Evolutionary conservation across 1,140 invertebrate genomes (phyloP), one percentile per base, ranked within the genome.

Genomic region (Habropoda laboriosa): DNA sequence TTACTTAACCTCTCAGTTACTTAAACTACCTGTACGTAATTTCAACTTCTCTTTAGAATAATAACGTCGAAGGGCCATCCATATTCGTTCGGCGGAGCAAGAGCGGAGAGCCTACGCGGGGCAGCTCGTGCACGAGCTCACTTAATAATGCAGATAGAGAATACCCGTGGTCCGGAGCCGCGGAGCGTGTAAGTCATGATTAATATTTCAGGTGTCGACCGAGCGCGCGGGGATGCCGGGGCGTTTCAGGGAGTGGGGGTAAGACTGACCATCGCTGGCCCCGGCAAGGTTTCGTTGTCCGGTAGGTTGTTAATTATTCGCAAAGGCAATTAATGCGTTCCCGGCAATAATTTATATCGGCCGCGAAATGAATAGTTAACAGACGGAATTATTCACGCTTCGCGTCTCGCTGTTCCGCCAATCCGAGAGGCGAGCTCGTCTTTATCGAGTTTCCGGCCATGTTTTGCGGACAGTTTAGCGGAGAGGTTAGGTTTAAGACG

Each of bases 271-370:
- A 86, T 85, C 73, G 84, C 81, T 71, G 85, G 87, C 77, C 71
- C 61, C 66, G 76, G 78, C 79, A 80, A 78, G 85, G 85, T 88
- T 89, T 87, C 87, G 83, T 86, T 90, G 87, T 89, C 86, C 88
- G 75, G 85, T 80, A 78, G 53, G 76, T 86, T 88, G 88, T 91
- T 91, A 91, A 91, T 91, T 91, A 91, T 91, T 89, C 90, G 87
- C 87, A 90, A 91, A 91, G 88, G 89, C 89, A 91, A 91, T 91
- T 91, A 90, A 89, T 89, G 88, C 81, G 78, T 81, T 82, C 77
- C 80, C 82, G 81, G 89, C 70, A 87, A 90, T 90, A 89, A 90
- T 90, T 90, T 87, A 90, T 88, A 89, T 82, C 80, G 58, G 66
- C 81, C 68, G 80, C 82, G 75, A 82, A 87, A 89, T 81, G 86